A percentile compares a stretch with the other conserved stretches of the same genome.
Conservation (phyloP, 2,888 invertebrate species). For the Synanthedon vespiformis region DNA sequence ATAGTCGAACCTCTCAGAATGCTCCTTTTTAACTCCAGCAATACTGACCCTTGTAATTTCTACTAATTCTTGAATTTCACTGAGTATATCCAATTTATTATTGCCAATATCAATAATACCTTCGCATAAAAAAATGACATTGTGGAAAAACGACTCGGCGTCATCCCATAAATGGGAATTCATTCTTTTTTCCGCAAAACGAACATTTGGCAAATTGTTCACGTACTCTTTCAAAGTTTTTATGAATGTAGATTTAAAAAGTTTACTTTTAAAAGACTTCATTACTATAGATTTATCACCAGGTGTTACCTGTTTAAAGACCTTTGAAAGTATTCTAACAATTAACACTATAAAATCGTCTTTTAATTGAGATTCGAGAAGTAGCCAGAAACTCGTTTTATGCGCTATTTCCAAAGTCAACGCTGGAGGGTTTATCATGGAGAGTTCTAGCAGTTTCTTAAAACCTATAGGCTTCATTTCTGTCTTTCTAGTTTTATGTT, state of each 20-base stretch:
- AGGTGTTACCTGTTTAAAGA: constrained; percentile 38
- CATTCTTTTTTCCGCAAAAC: constrained; percentile 44
- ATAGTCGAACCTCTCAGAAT: constrained; percentile 52
- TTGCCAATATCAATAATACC: constrained; percentile 34
- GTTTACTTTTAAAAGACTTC: constrained; percentile 31
- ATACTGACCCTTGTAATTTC: constrained; percentile 39
- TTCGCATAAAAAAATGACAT: constrained; percentile 36
- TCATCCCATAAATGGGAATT: constrained; percentile 58
- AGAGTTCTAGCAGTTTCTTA: constrained; percentile 50
- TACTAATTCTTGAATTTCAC: constrained; percentile 30
- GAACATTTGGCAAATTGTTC: constrained; percentile 33
- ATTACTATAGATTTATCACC: constrained; percentile 41
- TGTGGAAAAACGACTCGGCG: constrained; percentile 38
- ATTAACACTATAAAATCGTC: constrained; percentile 61
- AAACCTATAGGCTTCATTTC: constrained; percentile 59
- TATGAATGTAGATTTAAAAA: constrained; percentile 42
- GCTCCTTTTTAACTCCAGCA: constrained; percentile 36
- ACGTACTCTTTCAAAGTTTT: constrained; percentile 37
- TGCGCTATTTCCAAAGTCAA: constrained; percentile 51
- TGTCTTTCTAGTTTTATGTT: constrained; percentile 21
- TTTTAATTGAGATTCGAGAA: constrained; percentile 47
- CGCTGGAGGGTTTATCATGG: constrained; percentile 40
- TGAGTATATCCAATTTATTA: constrained; percentile 22
- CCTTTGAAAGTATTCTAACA: constrained; percentile 44
- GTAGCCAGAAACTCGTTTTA: constrained; percentile 54